Conservation (phyloP, 1,140 invertebrate species). For the Rhopalosiphum maidis region DNA sequence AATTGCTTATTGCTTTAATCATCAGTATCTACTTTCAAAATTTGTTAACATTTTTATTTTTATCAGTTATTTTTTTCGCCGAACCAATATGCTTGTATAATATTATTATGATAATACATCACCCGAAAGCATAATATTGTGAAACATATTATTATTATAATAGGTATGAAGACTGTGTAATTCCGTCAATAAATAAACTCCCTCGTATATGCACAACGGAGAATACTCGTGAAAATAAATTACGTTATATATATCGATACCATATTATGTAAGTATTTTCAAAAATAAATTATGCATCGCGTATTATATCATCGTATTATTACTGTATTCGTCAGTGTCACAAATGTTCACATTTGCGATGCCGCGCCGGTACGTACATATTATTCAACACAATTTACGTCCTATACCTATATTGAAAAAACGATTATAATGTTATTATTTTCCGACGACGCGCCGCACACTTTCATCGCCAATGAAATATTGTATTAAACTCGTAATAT, state of each 20-base stretch:
- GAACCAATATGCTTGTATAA: background rate
- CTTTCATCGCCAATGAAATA: background rate
- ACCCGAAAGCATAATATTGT: background rate
- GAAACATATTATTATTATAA: background rate
- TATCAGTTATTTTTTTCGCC: background rate
- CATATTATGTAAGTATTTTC: background rate
- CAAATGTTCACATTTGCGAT: background rate
- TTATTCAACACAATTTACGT: background rate
- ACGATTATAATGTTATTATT: background rate
- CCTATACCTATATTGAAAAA: background rate
- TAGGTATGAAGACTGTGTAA: background rate
- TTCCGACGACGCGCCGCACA: background rate
- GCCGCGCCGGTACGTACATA: background rate
- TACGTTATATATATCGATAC: background rate
- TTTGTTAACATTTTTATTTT: background rate
- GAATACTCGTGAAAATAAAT: background rate
- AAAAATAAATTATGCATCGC: background rate
- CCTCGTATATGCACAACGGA: background rate
- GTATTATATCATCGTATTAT: background rate
- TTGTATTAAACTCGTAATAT: background rate
- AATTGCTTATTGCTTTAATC: background rate
- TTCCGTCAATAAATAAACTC: background rate
- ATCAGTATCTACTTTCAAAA: background rate
- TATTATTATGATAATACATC: background rate
- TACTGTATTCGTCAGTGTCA: background rate